Conservation (phyloP, 2,888 invertebrate species). For the Lithophane semibrunnea region DNA sequence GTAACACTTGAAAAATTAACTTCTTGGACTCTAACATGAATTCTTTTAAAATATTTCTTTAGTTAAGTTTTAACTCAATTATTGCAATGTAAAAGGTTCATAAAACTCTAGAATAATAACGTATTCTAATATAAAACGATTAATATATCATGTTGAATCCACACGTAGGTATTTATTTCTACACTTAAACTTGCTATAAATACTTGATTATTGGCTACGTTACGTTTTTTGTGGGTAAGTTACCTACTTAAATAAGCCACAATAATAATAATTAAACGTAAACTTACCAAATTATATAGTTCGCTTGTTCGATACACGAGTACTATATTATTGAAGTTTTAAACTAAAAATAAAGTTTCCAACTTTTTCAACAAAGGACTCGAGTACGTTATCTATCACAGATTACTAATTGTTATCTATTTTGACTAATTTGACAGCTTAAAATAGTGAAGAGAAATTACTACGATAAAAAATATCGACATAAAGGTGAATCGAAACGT, state of each 20-base stretch:
- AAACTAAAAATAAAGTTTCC: background rate
- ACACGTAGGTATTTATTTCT: too few species aligned
- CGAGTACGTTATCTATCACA: background rate
- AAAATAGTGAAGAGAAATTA: conserved; percentile 6
- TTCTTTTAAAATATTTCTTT: background rate
- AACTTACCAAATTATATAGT: conserved; percentile 5
- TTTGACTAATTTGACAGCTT: conserved; percentile 2
- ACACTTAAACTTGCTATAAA: background rate
- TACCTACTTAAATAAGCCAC: background rate
- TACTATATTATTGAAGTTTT: too few species aligned
- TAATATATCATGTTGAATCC: too few species aligned
- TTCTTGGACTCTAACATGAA: background rate
- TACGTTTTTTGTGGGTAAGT: too few species aligned
- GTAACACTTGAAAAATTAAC: background rate
- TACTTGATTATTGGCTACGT: background rate
- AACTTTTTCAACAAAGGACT: background rate
- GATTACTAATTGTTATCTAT: too few species aligned
- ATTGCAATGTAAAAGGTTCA: background rate
- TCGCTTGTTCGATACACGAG: background rate
- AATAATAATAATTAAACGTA: background rate
- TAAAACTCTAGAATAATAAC: too few species aligned
- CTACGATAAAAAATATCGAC: conserved; percentile 4
- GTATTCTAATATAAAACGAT: too few species aligned
- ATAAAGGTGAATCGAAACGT: background rate
- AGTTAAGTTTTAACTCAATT: background rate